phyloP scores from a whole-genome alignment of 2,888 invertebrate genomes.

The Dynastes hyllus region DNA sequence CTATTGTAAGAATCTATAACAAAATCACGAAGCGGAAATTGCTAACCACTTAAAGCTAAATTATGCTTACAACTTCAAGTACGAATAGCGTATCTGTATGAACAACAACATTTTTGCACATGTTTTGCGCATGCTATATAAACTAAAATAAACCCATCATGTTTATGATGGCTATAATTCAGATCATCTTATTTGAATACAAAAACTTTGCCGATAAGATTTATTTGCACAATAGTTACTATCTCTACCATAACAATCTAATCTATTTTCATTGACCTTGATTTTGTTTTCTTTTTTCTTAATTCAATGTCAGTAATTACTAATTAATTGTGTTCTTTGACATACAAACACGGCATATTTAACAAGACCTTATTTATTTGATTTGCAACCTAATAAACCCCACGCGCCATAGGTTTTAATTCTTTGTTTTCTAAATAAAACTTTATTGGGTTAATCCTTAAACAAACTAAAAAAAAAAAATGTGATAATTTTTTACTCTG shows the following conservation, averaged over 20 bases:
- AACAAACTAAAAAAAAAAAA: no score
- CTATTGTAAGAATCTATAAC: no score
- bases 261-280: not conserved
- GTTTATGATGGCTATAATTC: not conserved
- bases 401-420: no score
- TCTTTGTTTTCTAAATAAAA: no score
- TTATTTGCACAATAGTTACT: not conserved
- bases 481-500: no score
- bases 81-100: no score
- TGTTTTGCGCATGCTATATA: not conserved
- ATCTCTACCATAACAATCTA: not conserved
- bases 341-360: not conserved
- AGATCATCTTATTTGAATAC: not conserved
- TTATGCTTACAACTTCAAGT: no score
- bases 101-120: not conserved
- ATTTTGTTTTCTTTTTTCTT: not conserved
- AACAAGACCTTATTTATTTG: not conserved
- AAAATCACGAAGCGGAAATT: no score
- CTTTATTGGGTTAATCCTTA: no score
- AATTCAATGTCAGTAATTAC: not conserved
- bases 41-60: no score
- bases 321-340: conserved; percentile 7
- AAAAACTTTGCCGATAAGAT: not conserved
- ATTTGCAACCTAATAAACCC: not conserved
- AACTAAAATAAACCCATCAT: not conserved